Base-by-base conservation (phyloP, 1,140 invertebrate genomes). In the Venturia canescens region DNA sequence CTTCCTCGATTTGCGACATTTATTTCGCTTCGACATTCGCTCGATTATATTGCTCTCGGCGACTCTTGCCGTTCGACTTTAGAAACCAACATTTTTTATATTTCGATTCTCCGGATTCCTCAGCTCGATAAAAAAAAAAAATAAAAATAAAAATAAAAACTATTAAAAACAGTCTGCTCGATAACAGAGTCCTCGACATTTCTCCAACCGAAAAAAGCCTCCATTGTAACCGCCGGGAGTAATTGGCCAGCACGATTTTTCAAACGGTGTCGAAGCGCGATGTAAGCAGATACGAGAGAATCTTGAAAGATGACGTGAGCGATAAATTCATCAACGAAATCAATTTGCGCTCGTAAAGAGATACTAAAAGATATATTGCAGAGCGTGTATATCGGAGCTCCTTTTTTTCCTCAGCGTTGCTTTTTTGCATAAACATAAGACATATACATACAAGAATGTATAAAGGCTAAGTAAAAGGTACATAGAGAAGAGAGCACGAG, bases 261-360 rank as follows among this genome's bases (percentile, higher is more conserved):
- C 50, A 53, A 53, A 53, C 50, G 50, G 16, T 53, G 6, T 53
- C 50, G 50, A 53, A 31, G 23, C 27, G 31, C 27, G 31, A n/a
- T n/a, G 15, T 31, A 31, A 69, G 6, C 66, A 69, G 1, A 9
- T 1, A 53, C 15, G 29, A 31, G 29, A 31, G 66, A 69, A 15
- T 31, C 66, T 69, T 31, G 21, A n/a, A 18, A 31, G 66, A 69
- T 69, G 27, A 66, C 76, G 34, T 44, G 31, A 77, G 50, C 75
- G 75, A 63, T 77, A 44, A 77, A 77, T 77, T 66, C 60, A 77
- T 77, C 75, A 60, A 11, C 60, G 48, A 76, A 82, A 82, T 82
- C 66, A 82, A 82, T 82, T 76, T 80, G 79, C 57, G 34, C 23
- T 82, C 78, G 78, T 82, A 80, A 80, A 80, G 66, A 79, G 38